phyloP scores from a whole-genome alignment of 2,113 vertebrate species.

The Lethenteron reissneri region DNA sequence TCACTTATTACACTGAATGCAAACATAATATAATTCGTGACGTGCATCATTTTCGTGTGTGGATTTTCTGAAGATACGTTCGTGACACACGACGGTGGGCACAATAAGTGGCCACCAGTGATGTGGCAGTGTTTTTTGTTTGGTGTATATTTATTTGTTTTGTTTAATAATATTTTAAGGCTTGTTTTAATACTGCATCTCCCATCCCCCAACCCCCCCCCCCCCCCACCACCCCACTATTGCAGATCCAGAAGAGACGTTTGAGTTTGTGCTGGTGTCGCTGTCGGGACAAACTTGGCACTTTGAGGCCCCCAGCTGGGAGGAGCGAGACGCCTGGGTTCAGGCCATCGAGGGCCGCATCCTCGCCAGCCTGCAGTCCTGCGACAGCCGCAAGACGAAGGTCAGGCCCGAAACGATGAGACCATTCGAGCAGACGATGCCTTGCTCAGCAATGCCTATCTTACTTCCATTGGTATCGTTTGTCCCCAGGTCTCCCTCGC shows the following conservation, averaged over 20 bases:
- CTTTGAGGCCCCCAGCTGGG: slow-evolving; percentile 77
- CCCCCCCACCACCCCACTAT: background rate
- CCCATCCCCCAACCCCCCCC: too few species aligned
- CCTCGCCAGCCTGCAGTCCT: slow-evolving; percentile 78
- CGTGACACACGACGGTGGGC: too few species aligned
- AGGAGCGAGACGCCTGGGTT: slow-evolving; percentile 83
- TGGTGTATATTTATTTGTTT: too few species aligned
- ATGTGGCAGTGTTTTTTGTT: too few species aligned
- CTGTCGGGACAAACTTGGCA: slow-evolving; percentile 91
- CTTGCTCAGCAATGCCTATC: rapidly evolving
- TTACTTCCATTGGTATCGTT: background rate
- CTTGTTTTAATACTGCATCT: too few species aligned
- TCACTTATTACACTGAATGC: too few species aligned
- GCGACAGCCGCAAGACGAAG: slow-evolving; percentile 98
- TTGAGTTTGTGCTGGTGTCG: slow-evolving; percentile 89
- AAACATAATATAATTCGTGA: too few species aligned
- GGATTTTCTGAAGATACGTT: too few species aligned
- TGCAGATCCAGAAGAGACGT: slow-evolving; percentile 89
- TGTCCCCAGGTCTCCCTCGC: background rate
- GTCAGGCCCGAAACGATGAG: slow-evolving; percentile 16
- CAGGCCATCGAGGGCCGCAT: slow-evolving; percentile 94
- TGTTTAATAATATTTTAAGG: too few species aligned
- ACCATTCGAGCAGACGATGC: rapidly evolving
- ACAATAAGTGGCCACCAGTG: too few species aligned
- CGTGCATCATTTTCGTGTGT: too few species aligned